Conservation (phyloP, 2,888 invertebrate genomes). For the Seira sanloemensis region DNA sequence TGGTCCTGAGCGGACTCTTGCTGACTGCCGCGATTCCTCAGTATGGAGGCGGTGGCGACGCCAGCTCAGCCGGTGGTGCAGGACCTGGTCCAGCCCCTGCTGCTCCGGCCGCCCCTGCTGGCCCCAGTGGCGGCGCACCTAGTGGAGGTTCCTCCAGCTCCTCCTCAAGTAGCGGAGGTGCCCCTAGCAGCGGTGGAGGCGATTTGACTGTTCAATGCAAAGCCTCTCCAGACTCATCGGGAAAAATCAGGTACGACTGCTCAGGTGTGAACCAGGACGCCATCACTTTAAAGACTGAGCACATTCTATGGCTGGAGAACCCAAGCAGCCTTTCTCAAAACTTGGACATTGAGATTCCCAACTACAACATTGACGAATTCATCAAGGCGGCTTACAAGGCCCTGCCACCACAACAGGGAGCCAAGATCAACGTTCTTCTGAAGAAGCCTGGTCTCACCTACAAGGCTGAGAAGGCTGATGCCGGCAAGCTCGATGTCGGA, state of each 20-base stretch:
- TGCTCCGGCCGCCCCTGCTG: background rate
- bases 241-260: constrained; percentile 51
- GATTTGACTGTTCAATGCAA: constrained; percentile 44
- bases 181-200: background rate
- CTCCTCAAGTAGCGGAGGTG: background rate
- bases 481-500: constrained; percentile 24
- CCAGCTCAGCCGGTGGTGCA: background rate
- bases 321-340: constrained; percentile 36
- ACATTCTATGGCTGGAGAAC: constrained; percentile 52
- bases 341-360: constrained; percentile 54
- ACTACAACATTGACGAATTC: constrained; percentile 60
- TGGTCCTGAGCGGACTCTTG: constrained; percentile 33
- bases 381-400: constrained; percentile 54
- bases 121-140: background rate
- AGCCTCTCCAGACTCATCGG: constrained; percentile 36
- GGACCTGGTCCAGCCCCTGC: background rate
- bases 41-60: constrained; percentile 18
- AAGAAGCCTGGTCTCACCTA: constrained; percentile 57
- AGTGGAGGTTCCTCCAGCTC: background rate
- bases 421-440: constrained; percentile 53
- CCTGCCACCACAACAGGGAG: constrained; percentile 40
- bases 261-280: constrained; percentile 52
- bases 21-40: constrained; percentile 44
- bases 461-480: constrained; percentile 35
- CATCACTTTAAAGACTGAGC: constrained; percentile 52